A percentile compares a stretch with the other conserved stretches of the same genome.
phyloP scores from a whole-genome alignment of 2,797 vertebrate genomes.

The Lutjanus argentimaculatus region DNA sequence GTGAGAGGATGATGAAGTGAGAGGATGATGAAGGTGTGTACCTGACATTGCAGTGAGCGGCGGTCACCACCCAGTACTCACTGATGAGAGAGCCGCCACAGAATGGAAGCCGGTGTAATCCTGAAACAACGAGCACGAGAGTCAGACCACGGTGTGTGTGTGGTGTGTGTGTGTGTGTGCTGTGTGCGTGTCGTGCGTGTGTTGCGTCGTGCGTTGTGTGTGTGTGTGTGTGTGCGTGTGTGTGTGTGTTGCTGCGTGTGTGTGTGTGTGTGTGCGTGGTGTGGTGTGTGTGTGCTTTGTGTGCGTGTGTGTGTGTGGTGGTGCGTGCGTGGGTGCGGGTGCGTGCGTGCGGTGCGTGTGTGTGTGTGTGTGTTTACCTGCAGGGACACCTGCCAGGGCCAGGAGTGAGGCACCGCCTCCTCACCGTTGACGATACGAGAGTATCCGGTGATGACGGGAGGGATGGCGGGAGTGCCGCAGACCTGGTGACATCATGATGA shows the following conservation, averaged over 20 bases:
- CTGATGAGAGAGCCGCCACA: constrained; percentile 90
- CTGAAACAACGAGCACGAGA: constrained; percentile 57
- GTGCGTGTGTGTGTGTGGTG: too few relatives aligned
- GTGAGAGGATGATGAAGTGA: background rate
- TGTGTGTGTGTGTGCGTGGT: background rate
- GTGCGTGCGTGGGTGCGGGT: too few relatives aligned
- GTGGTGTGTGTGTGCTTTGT: too few relatives aligned
- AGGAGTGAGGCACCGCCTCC: constrained; percentile 88
- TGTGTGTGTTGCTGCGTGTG: constrained; percentile 2
- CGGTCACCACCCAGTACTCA: constrained; percentile 88
- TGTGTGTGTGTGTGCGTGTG: too few relatives aligned
- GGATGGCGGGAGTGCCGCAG: constrained; percentile 85
- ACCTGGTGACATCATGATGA: constrained; percentile 72
- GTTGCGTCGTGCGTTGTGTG: too few relatives aligned
- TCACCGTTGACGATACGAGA: constrained; percentile 90
- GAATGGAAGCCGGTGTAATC: constrained; percentile 87
- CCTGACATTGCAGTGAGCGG: constrained; percentile 86
- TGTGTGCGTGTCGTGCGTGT: too few relatives aligned
- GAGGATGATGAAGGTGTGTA: constrained; percentile 44
- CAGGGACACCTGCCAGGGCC: constrained; percentile 92
- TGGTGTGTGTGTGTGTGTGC: too few relatives aligned
- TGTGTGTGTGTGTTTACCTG: constrained; percentile 78
- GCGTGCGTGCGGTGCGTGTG: background rate
- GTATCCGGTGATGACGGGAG: constrained; percentile 83
- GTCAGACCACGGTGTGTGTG: background rate